These are phyloP conservation scores for Lasioglossum morio DNA, from an alignment of 2,888 invertebrate species.

Conservation along the genomic window DNA sequence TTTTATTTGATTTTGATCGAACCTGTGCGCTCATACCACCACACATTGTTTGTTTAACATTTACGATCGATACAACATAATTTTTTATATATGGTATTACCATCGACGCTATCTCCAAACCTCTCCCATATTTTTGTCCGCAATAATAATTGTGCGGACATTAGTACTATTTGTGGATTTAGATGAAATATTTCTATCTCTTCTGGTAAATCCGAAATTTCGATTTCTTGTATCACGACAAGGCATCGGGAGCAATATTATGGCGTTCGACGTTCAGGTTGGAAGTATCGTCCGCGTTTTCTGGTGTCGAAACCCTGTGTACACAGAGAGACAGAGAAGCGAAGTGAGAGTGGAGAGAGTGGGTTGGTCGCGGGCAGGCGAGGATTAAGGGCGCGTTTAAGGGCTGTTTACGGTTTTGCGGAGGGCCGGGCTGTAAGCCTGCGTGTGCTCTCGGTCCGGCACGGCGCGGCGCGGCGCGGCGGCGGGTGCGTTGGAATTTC, in stretches of 20 bases:
- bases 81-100: no score
- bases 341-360: not conserved
- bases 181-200: no score
- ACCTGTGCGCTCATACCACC: no score
- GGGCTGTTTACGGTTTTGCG: slow-evolving; percentile 77
- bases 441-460: slow-evolving; percentile 36
- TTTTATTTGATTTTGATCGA: no score
- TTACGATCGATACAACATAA: no score
- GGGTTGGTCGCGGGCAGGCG: slow-evolving; percentile 49
- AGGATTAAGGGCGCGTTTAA: slow-evolving; percentile 76
- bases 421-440: slow-evolving; percentile 59
- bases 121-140: no score
- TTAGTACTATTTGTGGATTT: no score
- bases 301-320: not conserved
- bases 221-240: not conserved
- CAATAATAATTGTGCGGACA: no score
- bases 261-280: not conserved
- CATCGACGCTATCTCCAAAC: no score
- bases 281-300: not conserved
- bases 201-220: not conserved
- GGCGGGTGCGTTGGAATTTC: slow-evolving; percentile 60
- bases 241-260: not conserved
- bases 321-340: not conserved
- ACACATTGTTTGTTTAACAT: no score
- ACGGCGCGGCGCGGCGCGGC: slow-evolving; percentile 21